phyloP scores from a whole-genome alignment of 1,140 invertebrate species.

The Penaeus chinensis region DNA sequence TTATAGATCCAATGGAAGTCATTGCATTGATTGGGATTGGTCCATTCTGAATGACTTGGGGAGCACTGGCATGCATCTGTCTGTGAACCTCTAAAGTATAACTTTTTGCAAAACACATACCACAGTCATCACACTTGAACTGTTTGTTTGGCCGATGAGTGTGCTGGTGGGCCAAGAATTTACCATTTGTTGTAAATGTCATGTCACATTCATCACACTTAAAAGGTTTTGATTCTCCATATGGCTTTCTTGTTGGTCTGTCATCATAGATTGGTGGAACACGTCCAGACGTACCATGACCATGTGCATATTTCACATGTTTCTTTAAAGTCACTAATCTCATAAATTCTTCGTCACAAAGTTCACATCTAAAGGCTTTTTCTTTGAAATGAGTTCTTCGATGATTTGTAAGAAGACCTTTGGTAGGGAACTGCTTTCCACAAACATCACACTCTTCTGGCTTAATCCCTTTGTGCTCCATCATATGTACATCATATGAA shows the following conservation, averaged over 20 bases:
- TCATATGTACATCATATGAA: slow-evolving; percentile 71
- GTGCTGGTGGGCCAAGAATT: slow-evolving; percentile 52
- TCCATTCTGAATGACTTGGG: slow-evolving; percentile 27
- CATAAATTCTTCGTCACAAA: slow-evolving; percentile 56
- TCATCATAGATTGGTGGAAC: slow-evolving; percentile 46
- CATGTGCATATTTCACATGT: slow-evolving; percentile 56
- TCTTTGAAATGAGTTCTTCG: slow-evolving; percentile 54
- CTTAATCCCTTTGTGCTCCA: slow-evolving; percentile 69
- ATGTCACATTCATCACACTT: slow-evolving; percentile 56
- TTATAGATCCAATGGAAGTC: slow-evolving; percentile 32
- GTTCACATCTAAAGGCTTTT: slow-evolving; percentile 56
- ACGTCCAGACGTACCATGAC: slow-evolving; percentile 26
- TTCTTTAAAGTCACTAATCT: slow-evolving; percentile 56
- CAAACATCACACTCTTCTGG: slow-evolving; percentile 68
- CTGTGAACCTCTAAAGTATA: slow-evolving; percentile 55
- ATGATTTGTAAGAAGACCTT: slow-evolving; percentile 55
- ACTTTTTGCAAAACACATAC: slow-evolving; percentile 54
- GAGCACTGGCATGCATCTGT: slow-evolving; percentile 48
- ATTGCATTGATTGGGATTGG: slow-evolving; percentile 1
- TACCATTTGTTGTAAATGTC: slow-evolving; percentile 54
- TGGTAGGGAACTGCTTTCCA: slow-evolving; percentile 61
- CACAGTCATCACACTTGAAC: slow-evolving; percentile 57
- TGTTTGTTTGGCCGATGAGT: slow-evolving; percentile 51
- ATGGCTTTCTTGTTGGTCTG: slow-evolving; percentile 43
- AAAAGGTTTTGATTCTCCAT: slow-evolving; percentile 53